phyloP scores from a whole-genome alignment of 1,140 invertebrate species.

The Drosophila nannoptera region DNA sequence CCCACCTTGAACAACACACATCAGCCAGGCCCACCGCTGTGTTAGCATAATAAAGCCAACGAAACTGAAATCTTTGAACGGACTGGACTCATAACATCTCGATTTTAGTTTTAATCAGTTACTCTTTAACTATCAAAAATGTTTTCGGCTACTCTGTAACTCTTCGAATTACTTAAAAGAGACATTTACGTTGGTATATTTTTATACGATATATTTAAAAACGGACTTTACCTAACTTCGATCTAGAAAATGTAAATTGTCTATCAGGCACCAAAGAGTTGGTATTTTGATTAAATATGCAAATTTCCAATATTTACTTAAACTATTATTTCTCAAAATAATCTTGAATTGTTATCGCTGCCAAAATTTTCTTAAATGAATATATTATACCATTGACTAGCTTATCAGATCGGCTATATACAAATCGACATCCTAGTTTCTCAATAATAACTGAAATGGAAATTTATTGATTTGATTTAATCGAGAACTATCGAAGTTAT shows the following conservation, averaged over 20 bases:
- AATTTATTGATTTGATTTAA: neutral
- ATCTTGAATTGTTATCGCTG: no score
- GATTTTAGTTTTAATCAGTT: no score
- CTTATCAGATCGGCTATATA: no score
- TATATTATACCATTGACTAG: no score
- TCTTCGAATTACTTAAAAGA: neutral
- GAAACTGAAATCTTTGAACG: no score
- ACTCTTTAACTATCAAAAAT: neutral
- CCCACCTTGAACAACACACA: neutral
- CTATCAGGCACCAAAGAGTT: neutral
- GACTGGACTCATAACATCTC: no score
- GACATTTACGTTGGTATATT: neutral
- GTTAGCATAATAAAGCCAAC: neutral
- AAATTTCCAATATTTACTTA: neutral
- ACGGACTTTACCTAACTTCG: neutral
- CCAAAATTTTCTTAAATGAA: no score
- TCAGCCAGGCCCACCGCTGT: constrained; percentile 12
- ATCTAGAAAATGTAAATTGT: neutral
- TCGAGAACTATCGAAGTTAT: neutral
- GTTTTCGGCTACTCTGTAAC: no score
- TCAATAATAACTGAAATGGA: no score
- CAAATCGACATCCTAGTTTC: no score
- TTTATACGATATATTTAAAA: neutral
- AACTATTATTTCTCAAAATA: no score
- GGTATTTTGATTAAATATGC: neutral